Base-by-base conservation (phyloP, 2,797 vertebrate species). In the Glyptemys insculpta region DNA sequence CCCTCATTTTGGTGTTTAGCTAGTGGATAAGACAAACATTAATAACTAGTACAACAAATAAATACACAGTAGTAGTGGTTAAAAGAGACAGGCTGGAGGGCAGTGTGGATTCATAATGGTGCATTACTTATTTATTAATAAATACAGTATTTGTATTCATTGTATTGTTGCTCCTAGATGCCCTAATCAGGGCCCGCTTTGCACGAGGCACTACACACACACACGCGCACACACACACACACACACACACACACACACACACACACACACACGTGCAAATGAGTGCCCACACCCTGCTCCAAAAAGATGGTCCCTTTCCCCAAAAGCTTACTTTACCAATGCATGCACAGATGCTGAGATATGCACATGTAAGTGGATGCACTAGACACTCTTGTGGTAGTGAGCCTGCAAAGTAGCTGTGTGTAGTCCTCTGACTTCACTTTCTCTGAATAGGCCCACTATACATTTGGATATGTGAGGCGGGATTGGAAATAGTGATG, bases 1-100 rank as follows among this genome's bases (percentile, higher is more conserved):
- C 18, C 50, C 87, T 89, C 0, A 44, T 83, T 87, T 96, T 44
- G 83, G 89, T n/a, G 89, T 50, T 92, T 6, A 83, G 10, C 62
- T 85, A n/a, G 50, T 65, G 78, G 87, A 82, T 92, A 81, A 79
- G 57, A 49, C 79, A 90, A 92, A 78, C 0, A 0, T 87, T 81
- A 86, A 78, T 62, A 92, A 85, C 23, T 90, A 86, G 86, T 18
- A 59, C 80, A 78, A 87, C 21, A 87, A 94, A 49, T 52, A 84
- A 76, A 41, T 76, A 80, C 19, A 84, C 82, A 74, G 3, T 56
- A 81, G 29, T 41, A 79, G 12, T 5, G 3, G 79, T 85, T 87
- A 29, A 1, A 82, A 94, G 93, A 86, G 74, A 44, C 18, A 21
- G 34, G 16, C 8, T 34, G 37, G 31, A 37, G 12, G 14, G 19